These are phyloP conservation scores for Pterois miles DNA, from an alignment of 2,797 vertebrate genomes.

Conservation along the genomic window DNA sequence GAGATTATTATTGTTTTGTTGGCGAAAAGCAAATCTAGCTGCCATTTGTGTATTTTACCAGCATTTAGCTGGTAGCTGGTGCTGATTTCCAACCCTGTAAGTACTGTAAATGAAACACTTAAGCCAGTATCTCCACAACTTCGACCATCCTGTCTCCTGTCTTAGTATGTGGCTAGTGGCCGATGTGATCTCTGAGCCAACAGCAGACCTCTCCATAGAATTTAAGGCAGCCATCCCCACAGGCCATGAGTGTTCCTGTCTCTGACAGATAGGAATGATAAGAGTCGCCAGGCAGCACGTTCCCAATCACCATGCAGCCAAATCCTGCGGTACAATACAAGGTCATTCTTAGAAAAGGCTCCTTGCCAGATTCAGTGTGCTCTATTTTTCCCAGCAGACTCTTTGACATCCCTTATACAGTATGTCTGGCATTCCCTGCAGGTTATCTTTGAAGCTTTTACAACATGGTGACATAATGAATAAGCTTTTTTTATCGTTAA, in stretches of 20 bases:
- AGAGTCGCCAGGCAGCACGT: constrained; percentile 66
- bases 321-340: constrained; percentile 50
- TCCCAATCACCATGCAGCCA: constrained; percentile 57
- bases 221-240: constrained; percentile 65
- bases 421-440: not conserved
- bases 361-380: not conserved
- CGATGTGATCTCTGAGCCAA: constrained; percentile 58
- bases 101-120: not conserved
- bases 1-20: too few relatives aligned
- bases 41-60: too few relatives aligned
- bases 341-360: constrained; percentile 40
- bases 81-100: too few relatives aligned
- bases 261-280: constrained; percentile 72
- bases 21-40: too few relatives aligned
- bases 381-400: constrained; percentile 2
- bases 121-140: not conserved
- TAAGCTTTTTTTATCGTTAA: not conserved
- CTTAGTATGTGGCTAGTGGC: constrained; percentile 28
- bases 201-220: constrained; percentile 63
- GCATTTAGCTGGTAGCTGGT: too few relatives aligned
- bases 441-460: constrained; percentile 6
- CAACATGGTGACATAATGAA: not conserved
- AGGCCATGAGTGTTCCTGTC: constrained; percentile 64
- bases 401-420: not conserved
- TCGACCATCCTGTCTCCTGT: not conserved